Evolutionary conservation across 2,888 invertebrate genomes (phyloP).

Genomic region (Euphydryas editha): DNA sequence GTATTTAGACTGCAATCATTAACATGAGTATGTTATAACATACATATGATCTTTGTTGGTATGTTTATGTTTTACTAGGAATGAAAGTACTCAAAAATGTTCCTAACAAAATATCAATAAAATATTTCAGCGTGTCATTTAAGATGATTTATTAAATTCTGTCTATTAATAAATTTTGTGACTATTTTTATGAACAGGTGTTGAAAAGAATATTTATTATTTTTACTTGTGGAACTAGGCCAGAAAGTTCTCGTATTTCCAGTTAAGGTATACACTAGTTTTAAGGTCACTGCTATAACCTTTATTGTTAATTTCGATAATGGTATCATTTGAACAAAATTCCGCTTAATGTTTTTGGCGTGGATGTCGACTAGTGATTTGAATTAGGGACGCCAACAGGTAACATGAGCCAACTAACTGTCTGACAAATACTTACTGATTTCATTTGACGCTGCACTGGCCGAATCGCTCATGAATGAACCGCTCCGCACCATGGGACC

Average conservation of each 20-base stretch:
- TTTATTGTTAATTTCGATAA: slow-evolving; percentile 24
- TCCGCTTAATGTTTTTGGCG: slow-evolving; percentile 38
- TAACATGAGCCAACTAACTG: slow-evolving; percentile 59
- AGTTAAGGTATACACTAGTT: slow-evolving; percentile 46
- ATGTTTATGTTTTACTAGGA: not conserved
- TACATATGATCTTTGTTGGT: not conserved
- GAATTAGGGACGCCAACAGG: slow-evolving; percentile 63
- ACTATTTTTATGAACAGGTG: slow-evolving; percentile 9
- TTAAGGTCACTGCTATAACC: slow-evolving; percentile 33
- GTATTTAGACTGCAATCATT: slow-evolving; percentile 5
- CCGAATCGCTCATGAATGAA: slow-evolving; percentile 67
- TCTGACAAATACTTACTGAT: slow-evolving; percentile 68
- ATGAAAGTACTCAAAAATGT: not conserved
- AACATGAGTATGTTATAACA: slow-evolving; percentile 5
- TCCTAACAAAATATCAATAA: not conserved
- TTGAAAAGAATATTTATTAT: slow-evolving; percentile 7
- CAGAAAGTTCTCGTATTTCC: slow-evolving; percentile 40
- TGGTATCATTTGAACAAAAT: slow-evolving; percentile 26
- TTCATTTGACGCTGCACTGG: slow-evolving; percentile 68
- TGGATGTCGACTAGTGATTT: slow-evolving; percentile 29
- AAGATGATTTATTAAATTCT: not conserved
- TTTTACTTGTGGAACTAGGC: slow-evolving; percentile 29
- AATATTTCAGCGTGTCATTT: not conserved
- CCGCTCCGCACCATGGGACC: slow-evolving; percentile 68
- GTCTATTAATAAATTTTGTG: slow-evolving; percentile 4